These are phyloP conservation scores for Pseudocheirus occidentalis DNA, from an alignment of 2,797 vertebrate genomes.

Conservation along the genomic window DNA sequence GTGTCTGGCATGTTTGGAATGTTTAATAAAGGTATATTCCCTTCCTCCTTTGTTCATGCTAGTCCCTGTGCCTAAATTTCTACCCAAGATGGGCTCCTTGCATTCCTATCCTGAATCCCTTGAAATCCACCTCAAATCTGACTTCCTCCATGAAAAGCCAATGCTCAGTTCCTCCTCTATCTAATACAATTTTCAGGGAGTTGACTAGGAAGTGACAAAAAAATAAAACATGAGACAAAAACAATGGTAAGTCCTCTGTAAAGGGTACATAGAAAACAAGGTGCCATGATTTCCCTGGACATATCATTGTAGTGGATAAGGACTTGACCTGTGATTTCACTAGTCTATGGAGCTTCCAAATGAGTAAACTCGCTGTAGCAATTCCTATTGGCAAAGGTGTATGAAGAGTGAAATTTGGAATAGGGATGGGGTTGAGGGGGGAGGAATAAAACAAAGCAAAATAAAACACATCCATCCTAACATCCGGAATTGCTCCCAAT, in stretches of 20 bases:
- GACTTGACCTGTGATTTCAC: background rate
- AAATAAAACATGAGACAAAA: background rate
- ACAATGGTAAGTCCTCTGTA: background rate
- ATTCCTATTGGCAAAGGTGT: background rate
- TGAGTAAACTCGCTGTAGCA: background rate
- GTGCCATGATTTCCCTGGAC: background rate
- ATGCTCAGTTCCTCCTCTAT: background rate
- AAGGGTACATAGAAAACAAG: background rate
- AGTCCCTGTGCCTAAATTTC: background rate
- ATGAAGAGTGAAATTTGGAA: background rate
- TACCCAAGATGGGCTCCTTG: background rate
- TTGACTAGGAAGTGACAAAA: background rate
- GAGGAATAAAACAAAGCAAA: background rate
- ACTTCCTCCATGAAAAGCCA: background rate
- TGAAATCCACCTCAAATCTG: background rate
- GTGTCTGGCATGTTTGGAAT: background rate
- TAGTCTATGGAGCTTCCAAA: background rate
- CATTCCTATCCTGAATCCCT: background rate
- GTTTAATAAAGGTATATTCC: background rate
- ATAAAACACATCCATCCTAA: background rate
- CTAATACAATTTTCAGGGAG: background rate
- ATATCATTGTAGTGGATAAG: background rate
- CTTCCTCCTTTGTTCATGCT: background rate
- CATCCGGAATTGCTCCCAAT: background rate
- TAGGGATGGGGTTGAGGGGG: rapidly evolving